These are phyloP conservation scores for Prolemur simus DNA, from an alignment of 2,113 vertebrate species.

Conservation along the genomic window DNA sequence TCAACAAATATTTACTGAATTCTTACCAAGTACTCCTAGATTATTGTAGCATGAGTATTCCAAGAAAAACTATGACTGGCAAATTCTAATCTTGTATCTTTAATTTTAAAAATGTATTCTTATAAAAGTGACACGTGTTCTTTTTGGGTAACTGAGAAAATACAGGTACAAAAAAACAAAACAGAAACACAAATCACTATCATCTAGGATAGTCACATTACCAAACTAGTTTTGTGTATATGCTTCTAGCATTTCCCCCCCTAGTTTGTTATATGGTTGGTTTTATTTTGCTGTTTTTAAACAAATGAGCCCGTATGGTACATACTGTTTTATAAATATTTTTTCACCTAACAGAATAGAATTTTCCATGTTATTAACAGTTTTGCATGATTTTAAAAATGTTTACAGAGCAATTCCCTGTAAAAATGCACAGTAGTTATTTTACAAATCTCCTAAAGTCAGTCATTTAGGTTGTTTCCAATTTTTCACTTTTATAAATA, in stretches of 20 bases:
- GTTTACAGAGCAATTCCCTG: background rate
- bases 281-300: background rate
- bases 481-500: constrained; percentile 28
- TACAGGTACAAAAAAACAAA: background rate
- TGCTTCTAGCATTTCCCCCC: background rate
- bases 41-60: background rate
- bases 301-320: background rate
- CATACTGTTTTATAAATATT: background rate
- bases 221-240: background rate
- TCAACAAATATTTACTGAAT: constrained; percentile 30
- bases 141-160: constrained; percentile 43
- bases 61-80: background rate
- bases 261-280: background rate
- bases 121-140: background rate
- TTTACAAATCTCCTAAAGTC: constrained; percentile 17
- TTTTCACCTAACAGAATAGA: background rate
- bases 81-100: constrained; percentile 40
- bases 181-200: background rate
- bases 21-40: background rate
- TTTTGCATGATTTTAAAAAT: constrained; percentile 17
- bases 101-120: background rate
- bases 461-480: background rate
- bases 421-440: constrained; percentile 30
- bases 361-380: constrained; percentile 31
- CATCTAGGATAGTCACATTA: background rate